These are phyloP conservation scores for Paratilapia polleni DNA, from an alignment of 2,113 vertebrate species.

Conservation along the genomic window DNA sequence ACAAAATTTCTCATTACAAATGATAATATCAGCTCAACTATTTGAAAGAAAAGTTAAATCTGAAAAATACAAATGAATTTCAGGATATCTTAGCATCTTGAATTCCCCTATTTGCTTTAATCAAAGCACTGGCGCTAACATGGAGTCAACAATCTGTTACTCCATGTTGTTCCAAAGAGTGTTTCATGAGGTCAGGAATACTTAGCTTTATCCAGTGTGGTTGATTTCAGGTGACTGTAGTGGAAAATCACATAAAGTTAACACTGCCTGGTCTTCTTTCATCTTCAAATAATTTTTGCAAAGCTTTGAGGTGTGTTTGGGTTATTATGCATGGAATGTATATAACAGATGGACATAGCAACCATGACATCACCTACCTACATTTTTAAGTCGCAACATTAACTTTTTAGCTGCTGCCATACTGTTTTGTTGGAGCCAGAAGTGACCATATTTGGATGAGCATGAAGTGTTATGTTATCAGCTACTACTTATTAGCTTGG, in stretches of 20 bases:
- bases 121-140: not conserved
- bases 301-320: not conserved
- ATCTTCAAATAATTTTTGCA: not conserved
- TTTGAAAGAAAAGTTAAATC: not conserved
- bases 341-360: not conserved
- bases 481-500: no score
- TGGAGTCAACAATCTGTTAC: not conserved
- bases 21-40: not conserved
- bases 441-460: no score
- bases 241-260: not conserved
- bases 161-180: not conserved
- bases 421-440: no score
- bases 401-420: not conserved
- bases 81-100: not conserved
- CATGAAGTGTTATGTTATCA: no score
- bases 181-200: not conserved
- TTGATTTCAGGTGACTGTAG: not conserved
- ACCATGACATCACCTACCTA: not conserved
- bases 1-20: rapidly evolving
- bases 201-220: not conserved
- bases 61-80: not conserved
- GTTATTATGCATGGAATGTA: not conserved
- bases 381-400: not conserved
- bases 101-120: not conserved
- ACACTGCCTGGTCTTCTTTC: not conserved